phyloP scores from a whole-genome alignment of 2,888 invertebrate genomes.

The Helicoverpa assulta region DNA sequence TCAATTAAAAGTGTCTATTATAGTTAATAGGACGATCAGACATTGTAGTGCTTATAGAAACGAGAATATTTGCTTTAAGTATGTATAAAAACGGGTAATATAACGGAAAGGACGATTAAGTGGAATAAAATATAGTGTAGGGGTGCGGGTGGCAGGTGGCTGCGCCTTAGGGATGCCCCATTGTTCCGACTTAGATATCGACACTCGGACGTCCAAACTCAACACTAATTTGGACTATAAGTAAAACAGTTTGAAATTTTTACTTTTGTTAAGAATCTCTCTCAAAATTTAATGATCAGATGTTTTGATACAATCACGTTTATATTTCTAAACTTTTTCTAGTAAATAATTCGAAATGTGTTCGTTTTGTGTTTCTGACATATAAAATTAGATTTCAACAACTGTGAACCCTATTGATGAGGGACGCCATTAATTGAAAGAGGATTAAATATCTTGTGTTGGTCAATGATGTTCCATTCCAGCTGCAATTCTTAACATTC shows the following conservation, averaged over 20 bases:
- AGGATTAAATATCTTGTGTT: slow-evolving; percentile 1
- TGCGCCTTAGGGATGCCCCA: slow-evolving; percentile 75
- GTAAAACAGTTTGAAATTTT: not conserved
- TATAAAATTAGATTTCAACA: not conserved
- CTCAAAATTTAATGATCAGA: too few relatives aligned
- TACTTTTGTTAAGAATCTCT: not conserved
- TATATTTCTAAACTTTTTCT: not conserved
- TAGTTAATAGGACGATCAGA: slow-evolving; percentile 87
- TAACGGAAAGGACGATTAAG: slow-evolving; percentile 90
- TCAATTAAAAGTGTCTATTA: slow-evolving; percentile 90
- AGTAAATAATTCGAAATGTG: too few relatives aligned
- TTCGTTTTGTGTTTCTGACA: not conserved
- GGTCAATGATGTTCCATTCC: slow-evolving; percentile 19
- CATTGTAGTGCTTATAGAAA: slow-evolving; percentile 84
- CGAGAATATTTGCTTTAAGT: slow-evolving; percentile 89
- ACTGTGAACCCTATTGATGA: slow-evolving; percentile 26
- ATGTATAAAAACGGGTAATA: slow-evolving; percentile 87
- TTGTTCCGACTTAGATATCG: slow-evolving; percentile 47
- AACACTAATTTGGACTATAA: not conserved
- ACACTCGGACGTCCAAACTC: slow-evolving; percentile 25
- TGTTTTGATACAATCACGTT: not conserved
- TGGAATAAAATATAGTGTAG: slow-evolving; percentile 90
- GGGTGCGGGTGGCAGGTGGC: slow-evolving; percentile 90
- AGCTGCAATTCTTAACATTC: slow-evolving; percentile 30
- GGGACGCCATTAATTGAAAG: slow-evolving; percentile 32